These are phyloP conservation scores for Nymphalis urticae DNA, from an alignment of 2,888 invertebrate genomes.

Conservation along the genomic window DNA sequence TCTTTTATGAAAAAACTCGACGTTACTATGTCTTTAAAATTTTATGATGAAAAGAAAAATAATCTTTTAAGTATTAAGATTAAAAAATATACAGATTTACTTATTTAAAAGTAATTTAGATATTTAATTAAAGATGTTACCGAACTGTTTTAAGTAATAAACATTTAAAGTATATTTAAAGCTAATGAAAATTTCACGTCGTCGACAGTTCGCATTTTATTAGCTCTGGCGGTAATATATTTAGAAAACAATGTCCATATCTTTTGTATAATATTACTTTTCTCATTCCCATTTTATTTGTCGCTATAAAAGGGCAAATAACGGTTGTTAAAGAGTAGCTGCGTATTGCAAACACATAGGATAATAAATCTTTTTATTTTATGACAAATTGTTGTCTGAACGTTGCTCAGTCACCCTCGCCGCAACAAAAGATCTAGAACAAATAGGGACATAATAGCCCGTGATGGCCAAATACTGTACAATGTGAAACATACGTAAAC, in stretches of 20 bases:
- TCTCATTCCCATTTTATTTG: constrained; percentile 75
- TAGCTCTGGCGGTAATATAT: constrained; percentile 36
- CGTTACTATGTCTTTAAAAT: no score
- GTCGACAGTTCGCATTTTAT: constrained; percentile 34
- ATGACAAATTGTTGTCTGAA: constrained; percentile 79
- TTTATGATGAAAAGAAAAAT: not conserved
- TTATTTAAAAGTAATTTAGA: constrained; percentile 1
- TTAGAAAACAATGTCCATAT: constrained; percentile 63
- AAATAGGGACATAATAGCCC: constrained; percentile 73
- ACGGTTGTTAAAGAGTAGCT: constrained; percentile 72
- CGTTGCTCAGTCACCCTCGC: constrained; percentile 59
- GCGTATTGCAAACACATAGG: constrained; percentile 50
- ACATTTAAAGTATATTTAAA: constrained; percentile 32
- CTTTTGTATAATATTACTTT: constrained; percentile 71
- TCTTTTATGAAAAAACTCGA: no score
- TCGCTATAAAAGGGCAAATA: constrained; percentile 76
- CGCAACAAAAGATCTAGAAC: constrained; percentile 74
- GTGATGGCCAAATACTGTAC: constrained; percentile 68
- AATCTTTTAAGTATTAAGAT: not conserved
- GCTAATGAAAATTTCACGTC: constrained; percentile 31
- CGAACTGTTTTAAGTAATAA: constrained; percentile 19
- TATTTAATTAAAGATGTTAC: constrained; percentile 22
- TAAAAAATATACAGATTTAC: not conserved
- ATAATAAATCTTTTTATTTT: constrained; percentile 80
- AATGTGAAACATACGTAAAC: constrained; percentile 70